These are phyloP conservation scores for Misgurnus mizolepis DNA, from an alignment of 2,113 vertebrate species.

Conservation along the genomic window DNA sequence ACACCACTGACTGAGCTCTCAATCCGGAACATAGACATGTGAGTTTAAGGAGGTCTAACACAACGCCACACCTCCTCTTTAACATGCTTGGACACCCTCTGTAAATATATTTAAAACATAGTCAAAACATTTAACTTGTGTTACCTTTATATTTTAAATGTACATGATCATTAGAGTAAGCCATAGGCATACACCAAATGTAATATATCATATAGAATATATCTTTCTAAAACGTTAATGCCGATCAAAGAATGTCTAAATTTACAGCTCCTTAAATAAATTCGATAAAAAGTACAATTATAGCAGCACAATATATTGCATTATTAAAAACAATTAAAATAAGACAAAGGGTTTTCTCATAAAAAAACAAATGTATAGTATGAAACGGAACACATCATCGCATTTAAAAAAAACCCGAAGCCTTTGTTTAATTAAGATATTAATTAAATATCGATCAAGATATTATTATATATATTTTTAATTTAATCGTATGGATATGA, in stretches of 20 bases:
- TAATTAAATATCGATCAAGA: too few species aligned
- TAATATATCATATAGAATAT: too few species aligned
- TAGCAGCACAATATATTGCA: neutral
- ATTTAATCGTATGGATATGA: too few species aligned
- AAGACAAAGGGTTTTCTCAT: neutral
- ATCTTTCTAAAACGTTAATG: neutral
- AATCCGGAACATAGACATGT: slow-evolving; percentile 31
- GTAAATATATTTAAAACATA: slow-evolving; percentile 7
- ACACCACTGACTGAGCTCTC: slow-evolving; percentile 30
- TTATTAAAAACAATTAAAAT: neutral
- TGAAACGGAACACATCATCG: neutral
- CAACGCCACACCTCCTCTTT: slow-evolving; percentile 40
- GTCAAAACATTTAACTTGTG: neutral
- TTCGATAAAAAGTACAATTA: neutral
- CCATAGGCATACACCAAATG: neutral
- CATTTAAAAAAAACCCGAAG: neutral
- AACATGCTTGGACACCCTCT: slow-evolving; percentile 28
- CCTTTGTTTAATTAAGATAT: too few species aligned
- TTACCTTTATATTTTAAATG: neutral
- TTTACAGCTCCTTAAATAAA: neutral
- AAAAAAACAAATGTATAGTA: neutral
- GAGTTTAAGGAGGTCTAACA: slow-evolving; percentile 52
- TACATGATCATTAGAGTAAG: neutral
- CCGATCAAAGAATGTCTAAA: neutral
- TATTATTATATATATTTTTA: too few species aligned